phyloP scores from a whole-genome alignment of 2,797 vertebrate genomes.

The Passerculus sandwichensis region DNA sequence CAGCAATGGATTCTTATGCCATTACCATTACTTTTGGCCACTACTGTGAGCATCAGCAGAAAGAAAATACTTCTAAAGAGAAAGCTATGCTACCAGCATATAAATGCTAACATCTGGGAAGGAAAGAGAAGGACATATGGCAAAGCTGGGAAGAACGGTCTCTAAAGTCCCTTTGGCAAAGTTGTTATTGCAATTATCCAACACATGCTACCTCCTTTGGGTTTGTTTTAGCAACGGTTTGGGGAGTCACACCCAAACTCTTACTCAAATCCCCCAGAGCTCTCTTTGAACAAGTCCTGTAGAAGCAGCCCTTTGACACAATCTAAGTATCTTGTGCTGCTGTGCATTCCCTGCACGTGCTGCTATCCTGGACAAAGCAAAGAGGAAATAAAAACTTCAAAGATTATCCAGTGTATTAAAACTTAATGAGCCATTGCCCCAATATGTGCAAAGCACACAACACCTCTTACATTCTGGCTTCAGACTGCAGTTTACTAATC shows the following conservation, averaged over 20 bases:
- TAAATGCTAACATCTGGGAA: neutral
- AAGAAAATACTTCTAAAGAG: neutral
- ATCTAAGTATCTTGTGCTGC: neutral
- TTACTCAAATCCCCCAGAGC: neutral
- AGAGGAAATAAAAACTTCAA: constrained; percentile 20
- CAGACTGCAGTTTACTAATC: constrained; percentile 62
- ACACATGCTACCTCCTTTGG: neutral
- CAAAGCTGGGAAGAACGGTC: neutral
- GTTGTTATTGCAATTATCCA: neutral
- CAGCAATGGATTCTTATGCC: neutral
- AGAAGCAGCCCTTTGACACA: neutral
- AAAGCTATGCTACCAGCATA: neutral
- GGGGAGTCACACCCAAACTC: neutral
- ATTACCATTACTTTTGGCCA: neutral
- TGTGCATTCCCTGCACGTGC: neutral
- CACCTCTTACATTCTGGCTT: constrained; percentile 22
- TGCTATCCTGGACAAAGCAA: neutral
- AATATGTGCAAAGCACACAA: constrained; percentile 13
- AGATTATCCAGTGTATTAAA: constrained; percentile 60
- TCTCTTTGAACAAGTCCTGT: neutral
- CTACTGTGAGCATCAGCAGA: neutral
- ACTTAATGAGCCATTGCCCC: constrained; percentile 44
- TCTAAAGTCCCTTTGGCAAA: neutral
- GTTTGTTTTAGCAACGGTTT: neutral
- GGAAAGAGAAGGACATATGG: neutral